Base-by-base conservation (phyloP, 1,140 invertebrate genomes). In the Drosophila obscura region DNA sequence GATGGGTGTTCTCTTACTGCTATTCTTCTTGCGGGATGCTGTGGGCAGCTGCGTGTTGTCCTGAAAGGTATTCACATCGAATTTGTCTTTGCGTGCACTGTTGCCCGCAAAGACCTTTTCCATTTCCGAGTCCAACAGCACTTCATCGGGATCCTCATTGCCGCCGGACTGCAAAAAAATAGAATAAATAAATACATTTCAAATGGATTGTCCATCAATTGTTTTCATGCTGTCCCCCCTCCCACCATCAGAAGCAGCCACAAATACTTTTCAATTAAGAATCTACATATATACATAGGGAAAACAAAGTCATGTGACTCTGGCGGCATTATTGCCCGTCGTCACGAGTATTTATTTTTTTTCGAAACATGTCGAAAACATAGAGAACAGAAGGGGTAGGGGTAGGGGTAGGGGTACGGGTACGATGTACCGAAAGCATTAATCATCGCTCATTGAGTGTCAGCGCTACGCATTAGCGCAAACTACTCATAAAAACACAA, bases 71-170 rank as follows among this genome's bases (percentile, higher is more conserved):
- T 93, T 93, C 91, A 95, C 93, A 93, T 95, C 93, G 90, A 95
- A 95, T 72, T 94, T 94, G 48, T 94, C 94, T 52, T 90, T 90
- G 57, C 81, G 80, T 16, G 64, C 46, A 61, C 60, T 83, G 55
- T 75, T 77, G 79, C 83, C 80, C 79, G 94, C 94, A 91, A 96
- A 96, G 66, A 96, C 95, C 92, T 96, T 96, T 90, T 95, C 95
- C 94, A 96, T 96, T 93, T 96, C 95, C 92, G 95, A 95, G 92
- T 96, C 95, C 92, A 96, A 92, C 72, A 94, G 93, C 71, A 95
- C 94, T 90, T 94, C 94, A 89, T 93, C 92, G 92, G 94, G 93
- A 88, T 93, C 90, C 89, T 93, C 93, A 94, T 94, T 92, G 74
- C 93, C 93, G 74, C 93, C 93, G 91, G 93, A 92, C 85, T 91